Base-by-base conservation (phyloP, 2,888 invertebrate genomes). In the Drosophila melanosoma region DNA sequence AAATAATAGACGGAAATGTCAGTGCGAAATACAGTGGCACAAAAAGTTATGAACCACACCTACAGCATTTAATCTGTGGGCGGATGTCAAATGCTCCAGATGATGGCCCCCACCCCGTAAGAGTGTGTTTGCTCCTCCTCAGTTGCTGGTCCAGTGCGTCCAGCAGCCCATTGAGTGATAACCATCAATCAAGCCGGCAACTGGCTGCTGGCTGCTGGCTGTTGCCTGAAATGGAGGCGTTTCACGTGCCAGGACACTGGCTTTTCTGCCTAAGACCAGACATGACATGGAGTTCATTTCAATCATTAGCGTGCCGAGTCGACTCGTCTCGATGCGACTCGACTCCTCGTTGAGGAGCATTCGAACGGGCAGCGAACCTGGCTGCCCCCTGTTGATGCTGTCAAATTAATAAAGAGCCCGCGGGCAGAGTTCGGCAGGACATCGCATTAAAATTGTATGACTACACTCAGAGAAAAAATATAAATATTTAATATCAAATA, bases 401-500 rank as follows among this genome's bases (percentile, higher is more conserved):
- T 90, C 90, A 91, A 90, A 91, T 91, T 91, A 89, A 91, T 91
- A 91, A 89, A 89, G 87, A 89, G 81, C 85, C 85, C 66, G 58
- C 67, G 74, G 73, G 61, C 68, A 35, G 68, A 38, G 62, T 26
- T 33, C 12, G 36, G 51, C 57, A 35, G 52, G 51, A 33, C 33
- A 11, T 20, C 29, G 59, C 6, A 59, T 63, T 51, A 57, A 33
- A 36, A 57, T 57, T 45, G 38, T 29, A 26, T 33, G 38, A 45
- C 23, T 26, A n/a, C 56, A 56, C 38, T 38, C 26, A 29, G 29
- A 29, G 26, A 38, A 56, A 38, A 15, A 8, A 4, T 8, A 8
- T 23, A 7, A 1, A 15, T 8, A 29, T 29, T 29, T 6, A 6
- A 0, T 4, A 29, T 6, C 1, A 29, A 45, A 8, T 15, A 15